These are phyloP conservation scores for Pungitius pungitius DNA, from an alignment of 2,113 vertebrate genomes.

Conservation along the genomic window DNA sequence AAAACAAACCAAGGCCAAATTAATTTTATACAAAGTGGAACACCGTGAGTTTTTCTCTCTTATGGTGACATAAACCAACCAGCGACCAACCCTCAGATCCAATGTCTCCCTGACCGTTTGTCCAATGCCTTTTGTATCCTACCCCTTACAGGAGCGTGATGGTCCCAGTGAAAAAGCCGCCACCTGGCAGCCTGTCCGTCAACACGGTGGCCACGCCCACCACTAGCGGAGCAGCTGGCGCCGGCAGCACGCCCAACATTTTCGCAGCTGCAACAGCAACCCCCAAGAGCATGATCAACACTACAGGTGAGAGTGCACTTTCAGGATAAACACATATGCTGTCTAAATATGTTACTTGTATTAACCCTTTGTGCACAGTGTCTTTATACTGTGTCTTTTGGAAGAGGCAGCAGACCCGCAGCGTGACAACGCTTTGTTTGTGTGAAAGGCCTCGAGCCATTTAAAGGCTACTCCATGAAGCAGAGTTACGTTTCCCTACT, in stretches of 20 bases:
- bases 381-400: not conserved
- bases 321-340: not conserved
- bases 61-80: not conserved
- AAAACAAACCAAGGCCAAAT: not conserved
- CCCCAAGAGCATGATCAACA: slow-evolving; percentile 99
- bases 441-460: slow-evolving; percentile 23
- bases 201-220: slow-evolving; percentile 93
- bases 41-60: not conserved
- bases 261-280: slow-evolving; percentile 94
- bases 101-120: not conserved
- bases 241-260: slow-evolving; percentile 94
- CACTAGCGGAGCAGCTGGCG: slow-evolving; percentile 82
- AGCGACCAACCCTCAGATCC: not conserved
- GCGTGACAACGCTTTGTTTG: slow-evolving; percentile 21
- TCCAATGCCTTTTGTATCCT: slow-evolving; percentile 19
- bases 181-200: slow-evolving; percentile 93
- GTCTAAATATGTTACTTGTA: not conserved
- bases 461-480: slow-evolving; percentile 28
- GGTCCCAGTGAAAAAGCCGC: slow-evolving; percentile 96
- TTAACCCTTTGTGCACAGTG: not conserved
- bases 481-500: not conserved
- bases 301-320: slow-evolving; percentile 75
- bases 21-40: not conserved
- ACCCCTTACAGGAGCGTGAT: slow-evolving; percentile 88
- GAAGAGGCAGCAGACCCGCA: slow-evolving; percentile 14